Base-by-base conservation (phyloP, 2,113 vertebrate genomes). In the Cnemophilus loriae region DNA sequence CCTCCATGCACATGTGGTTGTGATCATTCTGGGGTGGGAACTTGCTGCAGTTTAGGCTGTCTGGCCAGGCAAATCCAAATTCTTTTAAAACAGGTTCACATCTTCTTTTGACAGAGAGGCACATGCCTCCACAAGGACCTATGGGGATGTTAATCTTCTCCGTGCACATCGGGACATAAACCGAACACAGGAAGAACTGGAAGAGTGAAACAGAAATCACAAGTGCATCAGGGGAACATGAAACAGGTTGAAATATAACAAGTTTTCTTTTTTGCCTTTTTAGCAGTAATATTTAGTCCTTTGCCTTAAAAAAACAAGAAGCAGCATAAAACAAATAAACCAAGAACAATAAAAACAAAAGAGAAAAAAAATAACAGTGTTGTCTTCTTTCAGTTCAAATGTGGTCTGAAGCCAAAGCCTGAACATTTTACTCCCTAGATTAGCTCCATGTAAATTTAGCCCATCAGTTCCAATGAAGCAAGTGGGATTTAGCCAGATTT, bases 1-100 rank as follows among this genome's bases (percentile, higher is more conserved):
- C 99, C 94, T 99, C 99, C 99, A 99, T 99, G 91, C 99, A 99
- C 99, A 99, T 99, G 97, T 99, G 99, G 96, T 99, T 99, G 97
- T 99, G 99, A 97, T 99, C 99, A 6, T 99, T 99, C 96, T 99
- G 99, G 4, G 99, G 99, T 5, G 99, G 99, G 95, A 99, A 99
- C 67, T 98, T 99, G 97, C 99, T 99, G 98, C 99, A 99, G 98
- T 99, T 99, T 16, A 99, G 97, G 78, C 98, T 98, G 86, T 99
- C 99, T 0, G 99, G 99, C 99, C 99, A 99, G 63, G 98, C 98
- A 93, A 99, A 99, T 32, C 99, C 99, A 87, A 99, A 99, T 95
- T 99, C 99, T 35, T 98, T 99, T 37, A 99, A 97, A 81, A 99
- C 99, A 0, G 99, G 99, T 87, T 99, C 98, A 47, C 99, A 99